Percentiles rank a stretch among this genome's conserved stretches.
Evolutionary conservation across 2,113 vertebrate species (phyloP).

Genomic region (Tragelaphus imberbis): DNA sequence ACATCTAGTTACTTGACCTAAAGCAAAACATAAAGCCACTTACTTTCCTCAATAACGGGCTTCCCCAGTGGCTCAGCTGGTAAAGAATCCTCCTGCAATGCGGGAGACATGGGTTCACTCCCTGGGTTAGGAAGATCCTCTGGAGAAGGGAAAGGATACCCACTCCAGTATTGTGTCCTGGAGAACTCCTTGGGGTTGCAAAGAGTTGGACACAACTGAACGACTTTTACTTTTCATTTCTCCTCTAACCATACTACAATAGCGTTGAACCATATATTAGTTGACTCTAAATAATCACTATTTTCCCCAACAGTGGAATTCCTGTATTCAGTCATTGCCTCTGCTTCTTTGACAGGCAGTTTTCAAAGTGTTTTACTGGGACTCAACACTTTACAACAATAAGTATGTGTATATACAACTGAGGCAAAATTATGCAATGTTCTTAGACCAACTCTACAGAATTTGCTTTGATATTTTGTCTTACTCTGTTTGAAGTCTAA

Average conservation of each 20-base stretch:
- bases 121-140: background rate
- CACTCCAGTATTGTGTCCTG: background rate
- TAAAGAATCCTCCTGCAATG: background rate
- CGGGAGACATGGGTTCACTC: fast-evolving
- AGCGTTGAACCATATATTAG: too few species aligned
- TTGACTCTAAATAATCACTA: background rate
- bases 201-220: background rate
- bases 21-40: background rate
- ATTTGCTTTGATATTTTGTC: background rate
- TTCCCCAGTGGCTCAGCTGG: background rate
- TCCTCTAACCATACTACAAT: background rate
- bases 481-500: background rate
- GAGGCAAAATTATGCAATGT: background rate
- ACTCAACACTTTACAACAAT: background rate
- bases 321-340: background rate
- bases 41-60: background rate
- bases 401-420: background rate
- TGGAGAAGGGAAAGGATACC: background rate
- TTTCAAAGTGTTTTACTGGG: background rate
- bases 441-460: background rate
- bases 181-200: background rate
- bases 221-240: background rate
- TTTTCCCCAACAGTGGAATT: background rate
- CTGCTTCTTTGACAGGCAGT: background rate
- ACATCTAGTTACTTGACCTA: background rate